Evolutionary conservation across 2,797 vertebrate genomes (phyloP).

Genomic region (Lepus oiostolus): DNA sequence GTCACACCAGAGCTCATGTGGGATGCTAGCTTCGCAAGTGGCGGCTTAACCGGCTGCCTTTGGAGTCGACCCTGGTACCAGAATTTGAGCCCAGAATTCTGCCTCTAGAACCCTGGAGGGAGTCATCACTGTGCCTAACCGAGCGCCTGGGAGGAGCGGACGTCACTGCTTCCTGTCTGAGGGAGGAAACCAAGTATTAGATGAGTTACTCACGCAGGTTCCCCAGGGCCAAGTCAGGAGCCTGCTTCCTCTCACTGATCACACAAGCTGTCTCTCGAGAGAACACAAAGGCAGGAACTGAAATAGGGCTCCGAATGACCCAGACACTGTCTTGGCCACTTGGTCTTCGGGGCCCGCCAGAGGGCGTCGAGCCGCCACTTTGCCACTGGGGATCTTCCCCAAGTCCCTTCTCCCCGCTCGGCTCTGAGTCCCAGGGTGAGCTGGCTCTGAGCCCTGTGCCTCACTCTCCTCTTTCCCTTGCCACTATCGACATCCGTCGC

Average conservation of each 20-base stretch:
- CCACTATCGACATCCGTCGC: conserved; percentile 91
- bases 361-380: conserved; percentile 89
- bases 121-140: background rate
- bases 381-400: conserved; percentile 81
- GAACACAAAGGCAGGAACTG: background rate
- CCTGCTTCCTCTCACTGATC: background rate
- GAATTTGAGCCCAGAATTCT: background rate
- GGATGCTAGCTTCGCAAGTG: too few species aligned
- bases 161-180: background rate
- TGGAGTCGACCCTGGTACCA: background rate
- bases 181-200: background rate
- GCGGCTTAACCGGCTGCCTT: background rate
- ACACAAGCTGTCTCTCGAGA: background rate
- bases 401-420: background rate
- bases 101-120: background rate
- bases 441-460: background rate
- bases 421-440: background rate
- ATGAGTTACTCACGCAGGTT: background rate
- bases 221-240: background rate
- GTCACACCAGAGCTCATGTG: too few species aligned
- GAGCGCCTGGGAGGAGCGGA: background rate
- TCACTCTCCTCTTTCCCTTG: background rate
- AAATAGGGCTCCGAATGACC: background rate
- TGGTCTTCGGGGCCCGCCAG: conserved; percentile 89
- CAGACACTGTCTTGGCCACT: conserved; percentile 87